Percentiles rank a stretch among this genome's conserved stretches.
Conservation (phyloP, 2,113 vertebrate genomes). For the Neotragus pygmaeus region DNA sequence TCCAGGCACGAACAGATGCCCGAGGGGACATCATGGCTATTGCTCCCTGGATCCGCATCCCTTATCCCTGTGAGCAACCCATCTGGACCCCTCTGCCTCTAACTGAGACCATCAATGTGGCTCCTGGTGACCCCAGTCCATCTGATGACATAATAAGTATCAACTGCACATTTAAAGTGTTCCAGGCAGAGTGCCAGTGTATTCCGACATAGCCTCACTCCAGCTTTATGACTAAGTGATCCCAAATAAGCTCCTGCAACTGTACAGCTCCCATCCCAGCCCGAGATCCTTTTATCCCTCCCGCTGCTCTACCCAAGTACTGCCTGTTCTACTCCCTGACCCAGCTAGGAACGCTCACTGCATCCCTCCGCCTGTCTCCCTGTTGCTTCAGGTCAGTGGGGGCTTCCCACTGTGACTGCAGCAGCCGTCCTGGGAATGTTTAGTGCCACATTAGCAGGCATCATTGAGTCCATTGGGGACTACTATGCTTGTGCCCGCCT, state of each 20-base stretch:
- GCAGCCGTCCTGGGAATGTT: conserved; percentile 97
- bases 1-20: conserved; percentile 93
- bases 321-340: neutral
- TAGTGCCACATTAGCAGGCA: conserved; percentile 93
- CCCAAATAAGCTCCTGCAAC: neutral
- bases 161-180: neutral
- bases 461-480: conserved; percentile 96
- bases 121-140: neutral
- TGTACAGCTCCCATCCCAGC: neutral
- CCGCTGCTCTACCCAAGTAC: neutral
- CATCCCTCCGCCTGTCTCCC: neutral
- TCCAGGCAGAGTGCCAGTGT: neutral
- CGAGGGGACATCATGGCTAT: conserved; percentile 91
- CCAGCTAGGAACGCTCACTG: neutral
- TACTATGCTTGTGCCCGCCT: conserved; percentile 97
- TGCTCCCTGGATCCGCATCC: conserved; percentile 93
- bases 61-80: conserved; percentile 92
- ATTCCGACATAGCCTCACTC: neutral
- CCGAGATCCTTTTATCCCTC: neutral
- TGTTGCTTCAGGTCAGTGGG: conserved; percentile 91
- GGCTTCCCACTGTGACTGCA: conserved; percentile 90
- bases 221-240: neutral
- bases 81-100: neutral
- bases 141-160: neutral
- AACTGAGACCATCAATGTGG: neutral